Evolutionary conservation across 2,888 invertebrate species (phyloP).

Genomic region (Acanthosepion esculentum): DNA sequence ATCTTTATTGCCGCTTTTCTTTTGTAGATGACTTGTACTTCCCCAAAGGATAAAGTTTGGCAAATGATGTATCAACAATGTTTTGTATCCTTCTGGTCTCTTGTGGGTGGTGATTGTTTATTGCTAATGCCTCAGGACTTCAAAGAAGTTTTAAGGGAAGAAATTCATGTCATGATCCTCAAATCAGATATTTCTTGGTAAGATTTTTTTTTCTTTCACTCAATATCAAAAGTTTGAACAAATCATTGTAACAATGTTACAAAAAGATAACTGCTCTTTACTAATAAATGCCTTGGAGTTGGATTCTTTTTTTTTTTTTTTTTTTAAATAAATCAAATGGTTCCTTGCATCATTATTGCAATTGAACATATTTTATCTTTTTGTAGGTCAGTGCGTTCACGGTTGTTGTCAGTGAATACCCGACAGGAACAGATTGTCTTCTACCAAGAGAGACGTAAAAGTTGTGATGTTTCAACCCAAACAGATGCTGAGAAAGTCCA

Average conservation of each 20-base stretch:
- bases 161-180: constrained; percentile 34
- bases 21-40: neutral
- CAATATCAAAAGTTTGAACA: neutral
- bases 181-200: neutral
- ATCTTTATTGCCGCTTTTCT: neutral
- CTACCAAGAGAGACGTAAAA: neutral
- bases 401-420: neutral
- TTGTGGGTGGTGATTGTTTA: constrained; percentile 33
- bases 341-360: no score
- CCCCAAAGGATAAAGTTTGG: neutral
- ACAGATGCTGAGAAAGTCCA: neutral
- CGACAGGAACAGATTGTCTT: neutral
- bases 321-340: no score
- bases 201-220: neutral
- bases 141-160: neutral
- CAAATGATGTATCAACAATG: constrained; percentile 6
- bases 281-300: no score
- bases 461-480: neutral
- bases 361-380: neutral
- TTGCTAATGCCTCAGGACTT: neutral
- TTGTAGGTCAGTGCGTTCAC: neutral
- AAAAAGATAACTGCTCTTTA: no score
- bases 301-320: no score
- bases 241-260: no score
- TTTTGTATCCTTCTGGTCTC: neutral